A percentile compares a stretch with the other conserved stretches of the same genome.
Evolutionary conservation across 2,113 vertebrate genomes (phyloP).

Genomic region (Clarias macrocephalus): DNA sequence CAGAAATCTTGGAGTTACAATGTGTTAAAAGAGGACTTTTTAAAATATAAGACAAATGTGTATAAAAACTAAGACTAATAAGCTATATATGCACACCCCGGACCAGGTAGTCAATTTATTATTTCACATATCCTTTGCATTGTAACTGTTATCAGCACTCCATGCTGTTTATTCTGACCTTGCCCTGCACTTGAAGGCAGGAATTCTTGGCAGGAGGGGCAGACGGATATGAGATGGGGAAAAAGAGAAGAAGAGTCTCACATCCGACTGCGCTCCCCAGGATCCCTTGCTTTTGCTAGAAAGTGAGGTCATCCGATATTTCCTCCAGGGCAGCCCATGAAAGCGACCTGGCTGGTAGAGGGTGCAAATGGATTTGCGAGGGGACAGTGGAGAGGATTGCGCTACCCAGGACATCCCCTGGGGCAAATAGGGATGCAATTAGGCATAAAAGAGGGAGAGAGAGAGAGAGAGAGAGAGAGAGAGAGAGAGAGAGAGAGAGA

Average conservation of each 20-base stretch:
- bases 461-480: slow-evolving; percentile 48
- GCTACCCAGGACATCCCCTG: slow-evolving; percentile 64
- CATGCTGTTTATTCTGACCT: slow-evolving; percentile 66
- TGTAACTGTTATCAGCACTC: slow-evolving; percentile 18
- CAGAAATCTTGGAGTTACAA: slow-evolving; percentile 30
- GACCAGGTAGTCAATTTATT: neutral
- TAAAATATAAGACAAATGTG: slow-evolving; percentile 32
- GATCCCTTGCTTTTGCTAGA: slow-evolving; percentile 66
- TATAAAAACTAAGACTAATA: neutral
- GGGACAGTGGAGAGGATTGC: slow-evolving; percentile 49
- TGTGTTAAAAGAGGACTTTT: slow-evolving; percentile 22
- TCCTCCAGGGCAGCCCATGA: slow-evolving; percentile 76
- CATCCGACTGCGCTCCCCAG: slow-evolving; percentile 55
- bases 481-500: slow-evolving; percentile 49
- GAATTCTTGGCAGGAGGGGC: slow-evolving; percentile 64
- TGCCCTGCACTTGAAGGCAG: slow-evolving; percentile 74
- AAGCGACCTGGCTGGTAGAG: slow-evolving; percentile 67
- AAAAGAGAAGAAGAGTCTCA: slow-evolving; percentile 57
- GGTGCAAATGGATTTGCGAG: slow-evolving; percentile 68
- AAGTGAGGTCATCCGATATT: slow-evolving; percentile 76
- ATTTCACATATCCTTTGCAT: neutral
- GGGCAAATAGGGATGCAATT: slow-evolving; percentile 69
- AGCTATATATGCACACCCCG: neutral
- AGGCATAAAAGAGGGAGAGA: slow-evolving; percentile 62
- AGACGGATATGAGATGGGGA: slow-evolving; percentile 46